Evolutionary conservation across 2,888 invertebrate genomes (phyloP), one percentile per base, ranked within the genome.

Genomic region (Macaria notata): DNA sequence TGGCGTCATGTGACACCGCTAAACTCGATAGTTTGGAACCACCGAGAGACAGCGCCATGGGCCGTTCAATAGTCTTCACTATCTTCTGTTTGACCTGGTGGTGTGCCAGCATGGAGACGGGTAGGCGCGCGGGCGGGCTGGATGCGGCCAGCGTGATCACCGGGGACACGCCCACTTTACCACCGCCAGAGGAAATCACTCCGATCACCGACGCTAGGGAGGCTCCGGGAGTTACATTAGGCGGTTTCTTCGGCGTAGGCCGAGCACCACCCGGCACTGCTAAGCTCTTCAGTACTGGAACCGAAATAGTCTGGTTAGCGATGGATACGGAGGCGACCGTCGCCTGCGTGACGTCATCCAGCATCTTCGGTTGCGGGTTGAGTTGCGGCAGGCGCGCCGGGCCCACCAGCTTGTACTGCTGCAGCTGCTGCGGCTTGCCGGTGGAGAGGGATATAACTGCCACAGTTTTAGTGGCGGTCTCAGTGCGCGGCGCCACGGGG

Each of bases 341-440:
- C 4, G 93, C 92, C 76, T 93, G 93, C 3, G 93, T 92, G 1
- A 93, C 92, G 68, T 93, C 93, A 53, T 92, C 92, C 0, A 92
- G 79, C 41, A 92, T 87, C n/a, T n/a, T n/a, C n/a, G n/a, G n/a
- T n/a, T n/a, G n/a, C n/a, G n/a, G n/a, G 65, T 91, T 92, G 2
- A 91, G 84, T 56, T 89, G 73, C 0, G 92, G 91, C 36, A 92
- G 68, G 2, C 92, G 82, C 0, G 88, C 73, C 0, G 83, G 75
- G 51, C 86, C 88, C 9, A 91, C 81, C 29, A 92, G 77, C 68
- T 92, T 92, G 66, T 87, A 92, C 63, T 92, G 92, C 53, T 91
- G 91, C 9, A 92, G 73, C 60, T n/a, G n/a, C n/a, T n/a, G n/a
- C n/a, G 88, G 87, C 57, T 90, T 90, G 5, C 91, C 86, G 0